Percentiles rank a stretch among this genome's conserved stretches.
Conservation (phyloP, 2,113 vertebrate genomes). For the Nothocercus julius region DNA sequence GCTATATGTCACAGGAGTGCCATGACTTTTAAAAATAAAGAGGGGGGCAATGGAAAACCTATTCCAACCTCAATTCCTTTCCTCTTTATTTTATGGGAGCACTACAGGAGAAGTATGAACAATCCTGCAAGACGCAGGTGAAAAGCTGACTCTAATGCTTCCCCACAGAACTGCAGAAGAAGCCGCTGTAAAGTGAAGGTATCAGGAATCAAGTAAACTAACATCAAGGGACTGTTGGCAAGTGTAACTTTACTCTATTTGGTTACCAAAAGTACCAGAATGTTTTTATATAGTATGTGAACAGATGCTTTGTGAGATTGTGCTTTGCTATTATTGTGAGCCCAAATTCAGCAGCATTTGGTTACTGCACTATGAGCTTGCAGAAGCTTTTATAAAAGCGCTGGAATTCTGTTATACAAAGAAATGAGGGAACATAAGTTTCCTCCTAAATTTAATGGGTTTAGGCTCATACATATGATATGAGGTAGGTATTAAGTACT, state of each 20-base stretch:
- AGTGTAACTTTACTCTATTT: neutral
- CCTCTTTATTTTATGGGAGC: neutral
- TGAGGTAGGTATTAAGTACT: neutral
- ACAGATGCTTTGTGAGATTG: neutral
- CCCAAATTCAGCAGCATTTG: neutral
- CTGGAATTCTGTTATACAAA: neutral
- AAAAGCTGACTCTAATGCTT: neutral
- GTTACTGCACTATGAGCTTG: neutral
- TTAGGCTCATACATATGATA: neutral
- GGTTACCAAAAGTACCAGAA: neutral
- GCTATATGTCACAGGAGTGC: neutral
- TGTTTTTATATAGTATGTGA: neutral
- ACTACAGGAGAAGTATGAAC: neutral
- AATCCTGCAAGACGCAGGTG: neutral
- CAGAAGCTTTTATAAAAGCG: neutral
- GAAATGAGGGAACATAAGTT: neutral
- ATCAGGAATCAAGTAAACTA: neutral
- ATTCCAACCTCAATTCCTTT: neutral
- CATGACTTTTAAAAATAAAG: neutral
- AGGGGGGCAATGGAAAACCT: neutral
- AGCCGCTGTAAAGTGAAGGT: neutral
- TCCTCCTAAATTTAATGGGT: neutral
- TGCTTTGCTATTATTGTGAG: neutral
- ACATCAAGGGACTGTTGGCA: neutral
- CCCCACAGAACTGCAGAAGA: neutral